phyloP scores from a whole-genome alignment of 2,888 invertebrate species.

The Heliconius charithonia region DNA sequence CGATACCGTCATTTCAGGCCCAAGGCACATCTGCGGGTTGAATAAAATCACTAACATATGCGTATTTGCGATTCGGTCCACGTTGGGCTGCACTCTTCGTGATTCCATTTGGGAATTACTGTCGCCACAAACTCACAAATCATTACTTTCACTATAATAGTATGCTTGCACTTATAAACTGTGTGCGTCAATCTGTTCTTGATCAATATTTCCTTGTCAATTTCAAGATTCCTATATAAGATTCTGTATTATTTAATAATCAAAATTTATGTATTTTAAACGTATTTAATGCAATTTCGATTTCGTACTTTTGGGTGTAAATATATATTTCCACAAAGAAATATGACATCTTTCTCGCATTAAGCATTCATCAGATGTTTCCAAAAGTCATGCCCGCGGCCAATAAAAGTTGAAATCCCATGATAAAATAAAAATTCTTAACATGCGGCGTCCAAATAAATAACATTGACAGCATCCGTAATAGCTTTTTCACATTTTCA shows the following conservation, averaged over 20 bases:
- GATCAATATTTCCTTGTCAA: neutral
- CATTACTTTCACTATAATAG: slow-evolving; percentile 74
- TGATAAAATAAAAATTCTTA: slow-evolving; percentile 79
- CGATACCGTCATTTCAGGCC: slow-evolving; percentile 34
- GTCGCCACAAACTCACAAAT: slow-evolving; percentile 79
- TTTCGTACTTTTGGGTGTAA: neutral
- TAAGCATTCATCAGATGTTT: slow-evolving; percentile 27
- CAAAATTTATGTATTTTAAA: neutral
- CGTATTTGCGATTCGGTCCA: slow-evolving; percentile 79
- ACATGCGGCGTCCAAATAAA: slow-evolving; percentile 78
- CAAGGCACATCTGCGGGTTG: slow-evolving; percentile 48
- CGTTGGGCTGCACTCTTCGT: slow-evolving; percentile 77
- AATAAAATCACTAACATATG: slow-evolving; percentile 75
- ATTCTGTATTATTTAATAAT: neutral
- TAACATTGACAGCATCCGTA: slow-evolving; percentile 81
- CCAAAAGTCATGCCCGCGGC: slow-evolving; percentile 52
- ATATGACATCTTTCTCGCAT: slow-evolving; percentile 9
- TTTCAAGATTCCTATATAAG: neutral
- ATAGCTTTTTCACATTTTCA: slow-evolving; percentile 75
- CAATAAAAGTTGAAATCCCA: slow-evolving; percentile 81
- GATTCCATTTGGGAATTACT: slow-evolving; percentile 83
- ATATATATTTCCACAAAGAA: neutral
- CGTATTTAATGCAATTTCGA: neutral
- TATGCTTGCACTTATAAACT: slow-evolving; percentile 25
- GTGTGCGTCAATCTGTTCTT: neutral